phyloP scores from a whole-genome alignment of 1,140 invertebrate species.

The Telenomus remus region DNA sequence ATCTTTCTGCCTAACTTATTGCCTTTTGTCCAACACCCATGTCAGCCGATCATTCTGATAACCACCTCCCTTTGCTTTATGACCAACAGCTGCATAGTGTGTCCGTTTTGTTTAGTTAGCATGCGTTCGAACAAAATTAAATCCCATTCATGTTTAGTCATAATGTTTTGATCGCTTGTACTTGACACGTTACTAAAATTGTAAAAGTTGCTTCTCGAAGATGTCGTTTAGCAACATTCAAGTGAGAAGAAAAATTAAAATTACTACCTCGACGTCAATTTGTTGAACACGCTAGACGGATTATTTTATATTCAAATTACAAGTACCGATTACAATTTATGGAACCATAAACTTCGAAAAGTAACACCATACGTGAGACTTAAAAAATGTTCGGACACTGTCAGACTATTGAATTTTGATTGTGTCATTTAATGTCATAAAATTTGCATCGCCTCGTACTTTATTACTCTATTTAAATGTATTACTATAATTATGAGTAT shows the following conservation, averaged over 20 bases:
- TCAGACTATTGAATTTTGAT: slow-evolving; percentile 46
- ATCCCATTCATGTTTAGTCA: too few species aligned
- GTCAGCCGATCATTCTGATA: not conserved
- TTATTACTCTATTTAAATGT: not conserved
- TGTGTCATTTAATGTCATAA: slow-evolving; percentile 46
- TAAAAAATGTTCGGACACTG: slow-evolving; percentile 22
- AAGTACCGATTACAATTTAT: slow-evolving; percentile 32
- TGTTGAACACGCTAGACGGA: slow-evolving; percentile 18
- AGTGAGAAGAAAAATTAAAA: too few species aligned
- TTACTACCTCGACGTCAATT: slow-evolving; percentile 25
- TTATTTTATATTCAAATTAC: slow-evolving; percentile 46
- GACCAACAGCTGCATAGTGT: slow-evolving; percentile 24
- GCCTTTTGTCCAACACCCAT: slow-evolving; percentile 14
- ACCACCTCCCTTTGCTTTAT: too few species aligned
- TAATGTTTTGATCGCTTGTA: too few species aligned
- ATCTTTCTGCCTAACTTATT: slow-evolving; percentile 10
- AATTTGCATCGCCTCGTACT: slow-evolving; percentile 25
- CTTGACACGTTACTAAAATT: too few species aligned
- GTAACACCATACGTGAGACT: not conserved
- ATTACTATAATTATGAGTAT: too few species aligned
- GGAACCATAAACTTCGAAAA: slow-evolving; percentile 11
- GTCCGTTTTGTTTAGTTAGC: too few species aligned
- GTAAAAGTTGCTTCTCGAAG: too few species aligned
- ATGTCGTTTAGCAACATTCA: too few species aligned
- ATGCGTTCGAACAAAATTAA: too few species aligned